Evolutionary conservation across 2,888 invertebrate species (phyloP), one percentile per base, ranked within the genome.

Genomic region (Tenthredo amoena): DNA sequence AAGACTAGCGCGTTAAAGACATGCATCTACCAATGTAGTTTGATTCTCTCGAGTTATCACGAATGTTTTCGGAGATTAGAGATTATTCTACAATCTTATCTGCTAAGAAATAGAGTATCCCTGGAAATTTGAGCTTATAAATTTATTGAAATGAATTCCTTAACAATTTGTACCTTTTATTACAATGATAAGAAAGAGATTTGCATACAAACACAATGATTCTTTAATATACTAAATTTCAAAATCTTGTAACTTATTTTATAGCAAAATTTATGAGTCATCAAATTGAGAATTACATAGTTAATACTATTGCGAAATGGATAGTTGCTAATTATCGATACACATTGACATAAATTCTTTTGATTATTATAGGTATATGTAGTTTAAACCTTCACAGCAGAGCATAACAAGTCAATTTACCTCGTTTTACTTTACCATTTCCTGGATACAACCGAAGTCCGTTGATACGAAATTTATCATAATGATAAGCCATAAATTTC

Each of bases 121-220:
- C 74, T 0, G 1, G 6, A 43, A 37, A 31, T 34, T 55, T 50
- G 55, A 50, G 31, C 34, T 50, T 55, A 55, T 50, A 12, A 77
- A 34, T 47, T 77, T 50, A 34, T 34, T 50, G 76, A 76, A 50
- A 76, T 76, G 15, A 50, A 77, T 50, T 34, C n/a, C 55, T 50
- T 31, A 26, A 55, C 55, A 55, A 77, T 50, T 77, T 55, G 34
- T 77, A 77, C 47, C 55, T 77, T 50, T 50, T 50, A 77, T 77
- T 77, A 55, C 77, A 50, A 34, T 34, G 21, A 74, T 74, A 43
- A 74, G 5, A 43, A 43, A 47, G 37, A 55, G n/a, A 74, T 74
- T 43, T 26, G 21, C 43, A 9, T 43, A 74, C 40, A 43, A 43
- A 74, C 43, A 74, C 21, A 74, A 21, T 34, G 12, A 34, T 34